These are phyloP conservation scores for Notolepis coatsorum DNA, from an alignment of 2,797 vertebrate genomes.

Conservation along the genomic window DNA sequence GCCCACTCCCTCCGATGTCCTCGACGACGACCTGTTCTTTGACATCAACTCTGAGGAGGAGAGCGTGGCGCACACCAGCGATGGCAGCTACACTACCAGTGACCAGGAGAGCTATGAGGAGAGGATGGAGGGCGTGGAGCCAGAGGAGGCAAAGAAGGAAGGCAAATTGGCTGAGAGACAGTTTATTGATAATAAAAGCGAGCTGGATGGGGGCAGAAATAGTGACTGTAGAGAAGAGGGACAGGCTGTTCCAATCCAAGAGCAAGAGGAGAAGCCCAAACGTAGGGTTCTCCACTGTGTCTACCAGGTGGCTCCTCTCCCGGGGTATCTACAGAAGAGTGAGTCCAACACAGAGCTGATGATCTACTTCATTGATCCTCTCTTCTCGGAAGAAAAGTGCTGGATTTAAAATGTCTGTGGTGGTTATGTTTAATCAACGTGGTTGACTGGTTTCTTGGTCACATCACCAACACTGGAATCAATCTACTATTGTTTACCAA, in stretches of 20 bases:
- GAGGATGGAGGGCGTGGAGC: constrained; percentile 27
- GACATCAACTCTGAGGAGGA: constrained; percentile 65
- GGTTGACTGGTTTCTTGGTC: constrained; percentile 27
- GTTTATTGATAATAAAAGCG: not conserved
- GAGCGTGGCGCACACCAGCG: constrained; percentile 48
- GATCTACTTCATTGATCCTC: constrained; percentile 1
- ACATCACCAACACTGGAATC: constrained; percentile 61
- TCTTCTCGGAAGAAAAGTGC: not conserved
- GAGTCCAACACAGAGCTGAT: constrained; percentile 49
- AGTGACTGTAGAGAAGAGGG: constrained; percentile 27
- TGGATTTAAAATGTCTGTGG: not conserved
- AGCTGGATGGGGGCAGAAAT: constrained; percentile 3
- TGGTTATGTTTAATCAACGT: not conserved
- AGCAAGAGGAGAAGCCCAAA: constrained; percentile 47
- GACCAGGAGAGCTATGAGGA: constrained; percentile 47
- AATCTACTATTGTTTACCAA: constrained; percentile 74
- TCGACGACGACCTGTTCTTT: constrained; percentile 79
- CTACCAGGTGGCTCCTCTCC: constrained; percentile 70
- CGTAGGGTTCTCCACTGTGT: constrained; percentile 37
- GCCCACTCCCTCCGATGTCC: constrained; percentile 70
- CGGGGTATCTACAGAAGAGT: constrained; percentile 70
- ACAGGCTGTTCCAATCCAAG: constrained; percentile 24
- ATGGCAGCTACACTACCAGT: constrained; percentile 23
- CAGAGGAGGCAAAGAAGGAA: constrained; percentile 24
- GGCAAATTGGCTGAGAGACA: constrained; percentile 8